Base-by-base conservation (phyloP, 2,113 vertebrate genomes). In the Centropus bengalensis region DNA sequence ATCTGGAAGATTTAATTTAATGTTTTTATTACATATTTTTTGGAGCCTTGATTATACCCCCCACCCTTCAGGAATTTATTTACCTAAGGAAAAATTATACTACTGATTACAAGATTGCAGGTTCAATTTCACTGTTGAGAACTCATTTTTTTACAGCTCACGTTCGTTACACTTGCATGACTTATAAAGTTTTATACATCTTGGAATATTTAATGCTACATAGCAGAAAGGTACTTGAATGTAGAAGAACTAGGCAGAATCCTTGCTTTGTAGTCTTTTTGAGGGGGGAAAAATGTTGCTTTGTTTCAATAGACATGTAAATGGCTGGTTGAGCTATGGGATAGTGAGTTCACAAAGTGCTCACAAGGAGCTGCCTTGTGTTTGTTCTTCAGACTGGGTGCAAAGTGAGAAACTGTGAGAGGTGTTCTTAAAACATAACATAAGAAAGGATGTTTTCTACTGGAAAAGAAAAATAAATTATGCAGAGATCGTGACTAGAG, bases 61-160 rank as follows among this genome's bases (percentile, higher is more conserved):
- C 78, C 74, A 10, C 71, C 82, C 88, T 78, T 62, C 95, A 96
- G 88, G 95, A 96, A 94, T 97, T 97, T 97, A 97, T 97, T 98
- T 98, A 95, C 91, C 91, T 97, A 96, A 97, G 91, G 97, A 98
- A 98, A 97, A 97, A 90, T 97, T 89, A 93, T 86, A 97, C 76
- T 95, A 96, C 96, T 96, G 97, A 98, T 98, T 96, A 98, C 95
- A 98, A 88, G 96, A 97, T 97, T 96, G 92, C 91, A 97, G 96
- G 92, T 97, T 97, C 94, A 94, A 96, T 96, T 97, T 97, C 94
- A 95, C 93, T 91, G 96, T 95, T 76, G 93, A 93, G 87, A 95
- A 86, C 86, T 95, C 44, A 30, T 49, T 90, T 22, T 76, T 96
- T 96, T 82, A 95, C 94, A 96, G 88, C 84, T 97, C 96, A 89